Base-by-base conservation (phyloP, 2,888 invertebrate species). In the Mesopsocus fuscifrons region DNA sequence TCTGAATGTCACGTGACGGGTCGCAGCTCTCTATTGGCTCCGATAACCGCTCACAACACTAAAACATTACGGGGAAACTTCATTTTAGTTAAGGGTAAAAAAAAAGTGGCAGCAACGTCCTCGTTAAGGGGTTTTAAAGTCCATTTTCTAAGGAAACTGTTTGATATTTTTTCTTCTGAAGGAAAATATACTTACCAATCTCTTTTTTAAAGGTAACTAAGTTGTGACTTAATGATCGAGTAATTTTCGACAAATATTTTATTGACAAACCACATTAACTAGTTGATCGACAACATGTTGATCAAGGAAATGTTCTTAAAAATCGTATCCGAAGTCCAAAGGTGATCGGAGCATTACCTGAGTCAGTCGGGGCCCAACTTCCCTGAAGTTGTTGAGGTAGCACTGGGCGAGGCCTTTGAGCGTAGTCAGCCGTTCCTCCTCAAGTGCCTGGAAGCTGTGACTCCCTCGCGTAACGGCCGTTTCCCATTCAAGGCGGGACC, bases 401-500 rank as follows among this genome's bases (percentile, higher is more conserved):
- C 68, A 67, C 45, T 66, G 63, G 3, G 71, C 65, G 48, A 70
- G 59, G 45, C 72, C 76, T 57, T 85, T 84, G 57, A 91, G 69
- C 53, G 82, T 80, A 45, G 73, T 72, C 44, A 92, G 67, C 52
- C 92, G 69, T 61, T 92, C 91, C 57, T 89, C 88, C 58, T 94
- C 92, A 44, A 92, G 66, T 42, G 78, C 72, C 60, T 91, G 88
- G 60, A 94, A 73, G 58, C 84, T 80, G 18, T 78, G 77, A 20
- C 84, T 80, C 15, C 89, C 89, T 56, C 85, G 79, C 47, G 80
- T 69, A 9, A 92, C 83, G 6, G 87, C 77, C 49, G 85, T 78
- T 64, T 94, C 92, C 81, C 88, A 88, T 63, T 89, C 92, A 58
- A 92, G 63, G 61, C 85, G 75, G 53, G 3, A 53, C 52, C 88